phyloP scores from a whole-genome alignment of 2,113 vertebrate species.

The Anarhynchus alexandrinus region DNA sequence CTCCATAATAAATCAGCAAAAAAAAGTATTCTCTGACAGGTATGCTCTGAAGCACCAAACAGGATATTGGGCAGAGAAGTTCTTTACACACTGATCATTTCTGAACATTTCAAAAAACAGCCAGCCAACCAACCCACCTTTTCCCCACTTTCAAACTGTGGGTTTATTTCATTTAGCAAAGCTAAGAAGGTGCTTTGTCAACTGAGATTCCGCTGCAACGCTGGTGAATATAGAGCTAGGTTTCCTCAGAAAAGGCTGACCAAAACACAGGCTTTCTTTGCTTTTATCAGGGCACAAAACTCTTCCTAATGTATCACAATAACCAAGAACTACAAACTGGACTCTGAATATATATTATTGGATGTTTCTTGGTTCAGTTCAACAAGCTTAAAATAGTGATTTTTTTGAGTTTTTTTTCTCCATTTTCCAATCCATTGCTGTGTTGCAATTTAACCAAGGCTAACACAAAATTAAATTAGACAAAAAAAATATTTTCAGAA shows the following conservation, averaged over 20 bases:
- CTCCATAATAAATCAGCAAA: constrained; percentile 15
- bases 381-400: constrained; percentile 1
- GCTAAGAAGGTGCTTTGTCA: background rate
- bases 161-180: background rate
- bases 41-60: background rate
- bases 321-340: constrained; percentile 30
- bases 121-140: background rate
- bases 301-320: constrained; percentile 49
- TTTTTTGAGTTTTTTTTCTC: background rate
- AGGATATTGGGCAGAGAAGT: background rate
- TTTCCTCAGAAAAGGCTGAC: background rate
- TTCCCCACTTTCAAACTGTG: background rate
- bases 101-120: background rate
- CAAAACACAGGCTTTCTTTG: constrained; percentile 46
- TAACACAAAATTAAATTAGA: constrained; percentile 60
- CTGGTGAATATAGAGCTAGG: constrained; percentile 7
- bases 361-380: background rate
- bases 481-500: background rate
- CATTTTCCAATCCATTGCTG: constrained; percentile 5
- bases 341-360: constrained; percentile 1
- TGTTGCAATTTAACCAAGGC: constrained; percentile 38
- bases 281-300: constrained; percentile 31
- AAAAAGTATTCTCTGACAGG: constrained; percentile 8
- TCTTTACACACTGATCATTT: background rate
- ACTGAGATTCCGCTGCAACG: constrained; percentile 8